These are phyloP conservation scores for Onthophagus taurus DNA, from an alignment of 1,140 invertebrate species.

Conservation along the genomic window DNA sequence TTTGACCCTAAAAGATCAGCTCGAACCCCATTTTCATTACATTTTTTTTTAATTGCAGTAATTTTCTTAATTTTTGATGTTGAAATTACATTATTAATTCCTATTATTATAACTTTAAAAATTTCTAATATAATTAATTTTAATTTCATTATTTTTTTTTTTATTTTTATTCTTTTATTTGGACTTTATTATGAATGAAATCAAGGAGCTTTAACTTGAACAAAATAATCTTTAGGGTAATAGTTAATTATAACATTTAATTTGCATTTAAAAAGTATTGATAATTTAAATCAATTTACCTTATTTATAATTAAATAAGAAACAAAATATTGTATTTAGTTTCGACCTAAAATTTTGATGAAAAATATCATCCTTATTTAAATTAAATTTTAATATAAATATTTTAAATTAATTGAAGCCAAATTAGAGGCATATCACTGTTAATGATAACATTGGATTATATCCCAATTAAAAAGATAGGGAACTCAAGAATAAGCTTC, in stretches of 20 bases:
- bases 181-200: constrained; percentile 52
- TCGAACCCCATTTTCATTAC: constrained; percentile 45
- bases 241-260: constrained; percentile 54
- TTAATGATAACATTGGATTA: constrained; percentile 40
- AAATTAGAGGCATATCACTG: constrained; percentile 44
- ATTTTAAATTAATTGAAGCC: constrained; percentile 36
- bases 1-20: constrained; percentile 44
- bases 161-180: constrained; percentile 46
- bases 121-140: constrained; percentile 34
- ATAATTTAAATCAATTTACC: constrained; percentile 41
- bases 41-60: constrained; percentile 50
- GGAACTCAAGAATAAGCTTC: constrained; percentile 22
- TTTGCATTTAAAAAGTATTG: constrained; percentile 52
- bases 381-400: no score
- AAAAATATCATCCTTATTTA: constrained; percentile 40
- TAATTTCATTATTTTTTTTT: constrained; percentile 36
- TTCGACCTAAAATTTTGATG: constrained; percentile 47
- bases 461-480: constrained; percentile 25
- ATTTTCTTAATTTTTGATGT: constrained; percentile 57
- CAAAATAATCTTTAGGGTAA: constrained; percentile 44
- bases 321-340: constrained; percentile 45
- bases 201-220: constrained; percentile 50
- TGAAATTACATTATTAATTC: constrained; percentile 38
- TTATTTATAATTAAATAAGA: constrained; percentile 48
- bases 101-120: constrained; percentile 20